Evolutionary conservation across 2,888 invertebrate species (phyloP).

Genomic region (Diploptera punctata): DNA sequence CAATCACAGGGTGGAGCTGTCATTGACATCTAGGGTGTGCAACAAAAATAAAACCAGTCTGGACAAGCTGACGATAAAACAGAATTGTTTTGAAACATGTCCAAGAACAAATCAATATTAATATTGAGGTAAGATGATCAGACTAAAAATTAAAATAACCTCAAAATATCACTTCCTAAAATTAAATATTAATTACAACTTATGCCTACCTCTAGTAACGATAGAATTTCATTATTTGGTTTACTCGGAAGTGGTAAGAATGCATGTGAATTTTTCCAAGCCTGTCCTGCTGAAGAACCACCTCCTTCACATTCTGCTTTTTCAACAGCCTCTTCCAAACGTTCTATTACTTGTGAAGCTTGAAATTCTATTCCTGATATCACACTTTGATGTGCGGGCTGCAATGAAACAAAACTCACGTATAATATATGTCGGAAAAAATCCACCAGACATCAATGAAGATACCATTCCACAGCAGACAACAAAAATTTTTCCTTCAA

Average conservation of each 20-base stretch:
- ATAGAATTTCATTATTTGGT: slow-evolving; percentile 63
- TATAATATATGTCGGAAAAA: neutral
- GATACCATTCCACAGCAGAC: neutral
- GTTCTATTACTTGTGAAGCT: slow-evolving; percentile 74
- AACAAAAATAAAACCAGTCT: no score
- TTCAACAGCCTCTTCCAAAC: slow-evolving; percentile 70
- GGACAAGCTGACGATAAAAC: no score
- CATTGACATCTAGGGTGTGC: no score
- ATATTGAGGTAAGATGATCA: no score
- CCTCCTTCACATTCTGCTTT: slow-evolving; percentile 49
- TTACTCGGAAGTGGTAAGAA: slow-evolving; percentile 47
- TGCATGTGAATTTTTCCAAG: slow-evolving; percentile 44
- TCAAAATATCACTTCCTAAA: no score
- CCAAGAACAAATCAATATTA: no score
- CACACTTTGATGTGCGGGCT: neutral
- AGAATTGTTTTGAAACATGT: no score
- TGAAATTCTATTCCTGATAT: slow-evolving; percentile 66
- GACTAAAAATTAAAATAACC: no score
- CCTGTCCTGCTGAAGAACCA: slow-evolving; percentile 35
- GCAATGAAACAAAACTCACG: neutral
- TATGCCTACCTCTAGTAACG: slow-evolving; percentile 58
- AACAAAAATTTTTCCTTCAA: neutral
- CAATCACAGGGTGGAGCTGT: no score
- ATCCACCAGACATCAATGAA: neutral
- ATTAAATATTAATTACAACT: neutral